A percentile compares a stretch with the other conserved stretches of the same genome.
These are phyloP conservation scores for Mesorhabditis spiculigera DNA, from an alignment of 2,888 invertebrate genomes.

Conservation along the genomic window DNA sequence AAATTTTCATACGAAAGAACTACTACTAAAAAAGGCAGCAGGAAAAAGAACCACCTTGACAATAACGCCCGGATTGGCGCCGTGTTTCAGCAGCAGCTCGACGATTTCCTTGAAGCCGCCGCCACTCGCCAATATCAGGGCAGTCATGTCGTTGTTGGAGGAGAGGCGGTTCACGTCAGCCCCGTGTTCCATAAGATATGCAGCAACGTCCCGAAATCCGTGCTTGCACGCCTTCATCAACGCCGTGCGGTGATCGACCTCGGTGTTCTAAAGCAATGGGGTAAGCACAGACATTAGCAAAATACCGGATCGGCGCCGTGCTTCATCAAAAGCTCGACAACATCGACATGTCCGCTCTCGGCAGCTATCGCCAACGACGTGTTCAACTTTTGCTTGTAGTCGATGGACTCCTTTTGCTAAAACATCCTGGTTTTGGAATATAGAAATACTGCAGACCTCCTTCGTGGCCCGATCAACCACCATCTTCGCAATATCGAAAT, in stretches of 20 bases:
- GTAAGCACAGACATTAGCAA: slow-evolving; percentile 7
- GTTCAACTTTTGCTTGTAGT: slow-evolving; percentile 59
- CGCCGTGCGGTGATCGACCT: slow-evolving; percentile 92
- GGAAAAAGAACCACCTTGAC: slow-evolving; percentile 70
- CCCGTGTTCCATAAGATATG: slow-evolving; percentile 84
- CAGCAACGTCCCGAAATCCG: slow-evolving; percentile 90
- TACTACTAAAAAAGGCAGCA: background rate
- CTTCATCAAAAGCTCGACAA: slow-evolving; percentile 84
- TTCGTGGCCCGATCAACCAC: slow-evolving; percentile 49
- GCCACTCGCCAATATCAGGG: slow-evolving; percentile 85
- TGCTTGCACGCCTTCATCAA: slow-evolving; percentile 97
- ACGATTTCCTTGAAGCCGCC: slow-evolving; percentile 92
- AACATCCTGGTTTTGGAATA: slow-evolving; percentile 64
- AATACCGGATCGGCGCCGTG: slow-evolving; percentile 80
- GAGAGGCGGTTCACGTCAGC: slow-evolving; percentile 65
- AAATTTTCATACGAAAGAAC: background rate
- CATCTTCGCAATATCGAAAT: slow-evolving; percentile 77
- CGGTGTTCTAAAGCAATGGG: slow-evolving; percentile 69
- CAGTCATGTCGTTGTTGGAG: slow-evolving; percentile 79
- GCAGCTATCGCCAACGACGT: slow-evolving; percentile 95
- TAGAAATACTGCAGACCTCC: slow-evolving; percentile 79
- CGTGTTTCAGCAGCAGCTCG: slow-evolving; percentile 81
- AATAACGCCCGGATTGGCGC: slow-evolving; percentile 91
- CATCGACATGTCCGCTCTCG: slow-evolving; percentile 97
- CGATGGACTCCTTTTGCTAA: background rate